Percentiles rank a stretch among this genome's conserved stretches.
Evolutionary conservation across 2,888 invertebrate genomes (phyloP).

Genomic region (Aromia moschata): DNA sequence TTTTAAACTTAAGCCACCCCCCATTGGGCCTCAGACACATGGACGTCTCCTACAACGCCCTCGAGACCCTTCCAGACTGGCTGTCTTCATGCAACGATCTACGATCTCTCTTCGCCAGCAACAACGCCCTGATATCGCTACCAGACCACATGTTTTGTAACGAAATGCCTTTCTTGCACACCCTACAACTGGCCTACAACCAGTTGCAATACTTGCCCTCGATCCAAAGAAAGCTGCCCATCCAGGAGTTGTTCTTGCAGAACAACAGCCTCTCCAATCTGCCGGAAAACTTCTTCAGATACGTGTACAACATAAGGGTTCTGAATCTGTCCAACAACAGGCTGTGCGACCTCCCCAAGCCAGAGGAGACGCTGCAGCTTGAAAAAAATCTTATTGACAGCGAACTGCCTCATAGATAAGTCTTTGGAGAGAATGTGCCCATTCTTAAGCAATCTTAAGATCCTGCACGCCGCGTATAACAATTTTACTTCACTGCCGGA

Average conservation of each 20-base stretch:
- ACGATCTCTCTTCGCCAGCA: conserved; percentile 77
- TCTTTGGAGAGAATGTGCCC: conserved; percentile 69
- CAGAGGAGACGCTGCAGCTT: conserved; percentile 68
- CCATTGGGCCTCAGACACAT: conserved; percentile 79
- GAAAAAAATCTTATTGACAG: conserved; percentile 78
- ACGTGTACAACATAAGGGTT: conserved; percentile 71
- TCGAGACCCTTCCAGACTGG: conserved; percentile 81
- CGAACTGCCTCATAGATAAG: conserved; percentile 79
- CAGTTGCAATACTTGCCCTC: conserved; percentile 78
- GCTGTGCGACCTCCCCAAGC: conserved; percentile 71
- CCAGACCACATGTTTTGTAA: conserved; percentile 80
- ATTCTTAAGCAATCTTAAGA: conserved; percentile 71
- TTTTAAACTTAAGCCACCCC: conserved; percentile 73
- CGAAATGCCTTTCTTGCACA: conserved; percentile 77
- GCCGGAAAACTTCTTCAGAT: conserved; percentile 80
- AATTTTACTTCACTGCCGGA: conserved; percentile 78
- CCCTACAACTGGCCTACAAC: conserved; percentile 81
- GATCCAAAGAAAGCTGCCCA: conserved; percentile 72
- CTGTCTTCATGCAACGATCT: conserved; percentile 77
- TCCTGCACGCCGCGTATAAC: conserved; percentile 82
- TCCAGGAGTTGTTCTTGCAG: conserved; percentile 78
- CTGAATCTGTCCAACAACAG: conserved; percentile 85
- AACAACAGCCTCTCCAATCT: conserved; percentile 79
- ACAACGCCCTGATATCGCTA: conserved; percentile 75
- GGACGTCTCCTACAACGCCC: conserved; percentile 81